Percentiles rank a stretch among this genome's conserved stretches.
phyloP scores from a whole-genome alignment of 2,888 invertebrate species.

The Drosophila neutralis region DNA sequence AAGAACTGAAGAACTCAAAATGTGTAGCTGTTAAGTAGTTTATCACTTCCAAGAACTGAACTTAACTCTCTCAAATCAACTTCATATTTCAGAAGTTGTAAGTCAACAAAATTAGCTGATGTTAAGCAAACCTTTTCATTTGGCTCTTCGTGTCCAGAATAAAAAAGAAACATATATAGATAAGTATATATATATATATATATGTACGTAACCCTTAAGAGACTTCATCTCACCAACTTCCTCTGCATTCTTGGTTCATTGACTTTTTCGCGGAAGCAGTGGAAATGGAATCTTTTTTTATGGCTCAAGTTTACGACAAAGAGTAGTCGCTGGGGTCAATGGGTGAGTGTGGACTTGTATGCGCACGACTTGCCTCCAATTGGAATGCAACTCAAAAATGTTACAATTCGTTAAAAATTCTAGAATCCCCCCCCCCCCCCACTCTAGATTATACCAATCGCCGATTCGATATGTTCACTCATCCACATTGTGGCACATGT shows the following conservation, averaged over 20 bases:
- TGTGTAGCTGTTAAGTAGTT: background rate
- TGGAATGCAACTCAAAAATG: constrained; percentile 34
- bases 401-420: constrained; percentile 15
- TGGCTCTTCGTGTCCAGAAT: background rate
- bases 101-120: background rate
- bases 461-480: constrained; percentile 30
- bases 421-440: background rate
- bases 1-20: background rate
- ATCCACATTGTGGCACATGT: constrained; percentile 40
- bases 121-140: background rate
- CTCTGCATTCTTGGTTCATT: constrained; percentile 41
- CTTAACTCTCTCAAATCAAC: background rate
- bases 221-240: constrained; percentile 12
- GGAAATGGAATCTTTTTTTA: constrained; percentile 40
- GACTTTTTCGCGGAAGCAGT: constrained; percentile 48
- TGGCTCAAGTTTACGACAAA: constrained; percentile 70
- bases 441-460: too few relatives aligned
- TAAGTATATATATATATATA: background rate
- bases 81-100: background rate
- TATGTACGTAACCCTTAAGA: background rate
- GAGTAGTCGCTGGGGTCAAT: constrained; percentile 50
- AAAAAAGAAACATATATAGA: background rate
- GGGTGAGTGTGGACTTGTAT: constrained; percentile 36
- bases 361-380: constrained; percentile 17
- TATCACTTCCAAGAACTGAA: background rate